Conservation (phyloP, 1,140 invertebrate genomes). For the Amphibalanus amphitrite region DNA sequence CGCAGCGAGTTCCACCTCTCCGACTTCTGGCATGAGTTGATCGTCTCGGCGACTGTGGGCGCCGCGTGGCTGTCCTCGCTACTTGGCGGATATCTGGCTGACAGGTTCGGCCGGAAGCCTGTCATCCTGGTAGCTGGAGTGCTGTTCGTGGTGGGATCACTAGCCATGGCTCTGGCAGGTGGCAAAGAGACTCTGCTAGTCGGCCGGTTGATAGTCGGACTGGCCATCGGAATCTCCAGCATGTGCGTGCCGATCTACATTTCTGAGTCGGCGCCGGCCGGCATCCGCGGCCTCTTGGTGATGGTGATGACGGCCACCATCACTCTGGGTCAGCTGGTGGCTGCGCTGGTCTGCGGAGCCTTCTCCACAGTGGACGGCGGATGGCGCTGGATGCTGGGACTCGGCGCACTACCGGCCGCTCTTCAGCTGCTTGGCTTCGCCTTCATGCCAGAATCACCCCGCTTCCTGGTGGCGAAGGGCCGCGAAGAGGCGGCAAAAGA, state of each 20-base stretch:
- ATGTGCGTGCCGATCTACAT: slow-evolving; percentile 39
- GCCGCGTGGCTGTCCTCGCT: slow-evolving; percentile 35
- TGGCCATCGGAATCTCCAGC: slow-evolving; percentile 36
- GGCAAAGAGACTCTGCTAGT: slow-evolving; percentile 32
- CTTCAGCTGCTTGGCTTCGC: not conserved
- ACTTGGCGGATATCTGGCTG: slow-evolving; percentile 30
- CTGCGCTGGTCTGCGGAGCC: not conserved
- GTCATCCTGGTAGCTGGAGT: slow-evolving; percentile 37
- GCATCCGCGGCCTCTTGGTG: slow-evolving; percentile 28
- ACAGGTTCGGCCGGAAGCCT: slow-evolving; percentile 34
- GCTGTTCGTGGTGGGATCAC: slow-evolving; percentile 36
- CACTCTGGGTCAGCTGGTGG: not conserved
- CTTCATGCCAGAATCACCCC: not conserved
- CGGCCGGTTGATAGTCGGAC: slow-evolving; percentile 38
- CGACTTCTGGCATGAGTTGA: slow-evolving; percentile 34
- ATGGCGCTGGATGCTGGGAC: not conserved
- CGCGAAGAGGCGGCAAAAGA: slow-evolving; percentile 43
- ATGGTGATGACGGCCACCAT: not conserved
- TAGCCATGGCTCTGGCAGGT: slow-evolving; percentile 34
- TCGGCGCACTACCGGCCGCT: not conserved
- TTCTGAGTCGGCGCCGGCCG: slow-evolving; percentile 33
- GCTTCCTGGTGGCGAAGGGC: not conserved
- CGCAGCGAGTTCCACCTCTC: slow-evolving; percentile 29
- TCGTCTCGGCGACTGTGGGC: slow-evolving; percentile 30
- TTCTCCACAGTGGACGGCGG: not conserved